Percentiles rank a stretch among this genome's conserved stretches.
phyloP scores from a whole-genome alignment of 2,113 vertebrate species.

The Smithornis capensis region DNA sequence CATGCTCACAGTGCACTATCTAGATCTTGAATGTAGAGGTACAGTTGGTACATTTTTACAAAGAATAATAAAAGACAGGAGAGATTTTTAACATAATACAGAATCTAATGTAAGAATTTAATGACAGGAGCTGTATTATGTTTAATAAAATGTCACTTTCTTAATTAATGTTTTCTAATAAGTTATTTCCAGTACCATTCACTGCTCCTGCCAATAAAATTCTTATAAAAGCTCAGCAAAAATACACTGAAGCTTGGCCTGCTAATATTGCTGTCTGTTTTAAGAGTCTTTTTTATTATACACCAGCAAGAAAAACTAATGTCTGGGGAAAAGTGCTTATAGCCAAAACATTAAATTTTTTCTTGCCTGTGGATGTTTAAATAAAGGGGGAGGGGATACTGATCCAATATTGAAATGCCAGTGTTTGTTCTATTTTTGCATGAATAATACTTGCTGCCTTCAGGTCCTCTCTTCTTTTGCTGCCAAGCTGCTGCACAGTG shows the following conservation, averaged over 20 bases:
- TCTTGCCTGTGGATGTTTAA: conserved; percentile 58
- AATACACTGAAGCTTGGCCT: neutral
- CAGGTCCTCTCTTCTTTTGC: conserved; percentile 58
- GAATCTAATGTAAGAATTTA: neutral
- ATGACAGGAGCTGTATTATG: neutral
- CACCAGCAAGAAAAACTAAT: conserved; percentile 41
- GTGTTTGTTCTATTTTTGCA: conserved; percentile 70
- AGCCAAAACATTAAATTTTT: conserved; percentile 62
- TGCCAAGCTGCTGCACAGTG: conserved; percentile 70
- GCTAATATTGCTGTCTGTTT: neutral
- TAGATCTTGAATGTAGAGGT: neutral
- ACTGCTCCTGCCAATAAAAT: neutral
- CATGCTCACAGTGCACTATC: neutral
- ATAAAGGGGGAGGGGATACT: conserved; percentile 30
- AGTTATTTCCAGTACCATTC: conserved; percentile 14
- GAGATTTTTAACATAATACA: neutral
- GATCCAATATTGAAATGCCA: conserved; percentile 61
- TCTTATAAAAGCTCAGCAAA: conserved; percentile 17
- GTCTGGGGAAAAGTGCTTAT: conserved; percentile 39
- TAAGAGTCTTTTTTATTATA: conserved; percentile 50
- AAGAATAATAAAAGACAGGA: neutral
- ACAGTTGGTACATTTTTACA: neutral
- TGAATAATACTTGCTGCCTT: conserved; percentile 71
- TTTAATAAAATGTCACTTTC: conserved; percentile 27
- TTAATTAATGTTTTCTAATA: conserved; percentile 45